phyloP scores from a whole-genome alignment of 2,797 vertebrate genomes.

The Pteronotus mesoamericanus region DNA sequence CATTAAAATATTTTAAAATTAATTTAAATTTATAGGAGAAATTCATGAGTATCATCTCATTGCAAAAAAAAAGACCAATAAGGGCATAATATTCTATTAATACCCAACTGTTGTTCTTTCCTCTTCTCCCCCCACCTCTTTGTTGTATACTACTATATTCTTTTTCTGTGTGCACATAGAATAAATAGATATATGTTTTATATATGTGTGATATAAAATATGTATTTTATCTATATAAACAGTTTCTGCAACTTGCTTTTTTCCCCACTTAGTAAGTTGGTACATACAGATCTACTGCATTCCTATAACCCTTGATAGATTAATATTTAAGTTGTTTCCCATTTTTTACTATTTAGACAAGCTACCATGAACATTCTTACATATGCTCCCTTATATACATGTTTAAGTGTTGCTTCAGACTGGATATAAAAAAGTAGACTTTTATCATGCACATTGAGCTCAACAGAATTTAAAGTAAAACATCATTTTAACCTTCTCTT shows the following conservation, averaged over 20 bases:
- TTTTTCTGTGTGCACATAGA: not conserved
- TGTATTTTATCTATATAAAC: not conserved
- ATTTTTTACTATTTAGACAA: not conserved
- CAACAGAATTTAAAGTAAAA: not conserved
- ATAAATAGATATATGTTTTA: not conserved
- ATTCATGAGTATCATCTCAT: not conserved
- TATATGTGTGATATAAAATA: not conserved
- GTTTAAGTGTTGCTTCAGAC: not conserved
- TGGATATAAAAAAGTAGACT: not conserved
- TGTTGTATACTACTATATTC: not conserved
- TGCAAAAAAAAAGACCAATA: not conserved
- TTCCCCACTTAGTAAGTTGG: not conserved
- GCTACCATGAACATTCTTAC: not conserved
- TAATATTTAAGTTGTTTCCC: not conserved
- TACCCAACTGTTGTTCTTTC: not conserved
- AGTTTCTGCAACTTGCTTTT: not conserved
- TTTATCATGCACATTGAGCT: not conserved
- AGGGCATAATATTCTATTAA: not conserved
- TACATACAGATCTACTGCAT: not conserved
- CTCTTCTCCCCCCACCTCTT: not conserved
- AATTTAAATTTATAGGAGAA: not conserved
- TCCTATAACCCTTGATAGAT: not conserved
- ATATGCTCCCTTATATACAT: not conserved
- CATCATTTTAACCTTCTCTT: not conserved
- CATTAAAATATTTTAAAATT: not conserved